Evolutionary conservation across 2,888 invertebrate species (phyloP).

Genomic region (Drosophila ustulata): DNA sequence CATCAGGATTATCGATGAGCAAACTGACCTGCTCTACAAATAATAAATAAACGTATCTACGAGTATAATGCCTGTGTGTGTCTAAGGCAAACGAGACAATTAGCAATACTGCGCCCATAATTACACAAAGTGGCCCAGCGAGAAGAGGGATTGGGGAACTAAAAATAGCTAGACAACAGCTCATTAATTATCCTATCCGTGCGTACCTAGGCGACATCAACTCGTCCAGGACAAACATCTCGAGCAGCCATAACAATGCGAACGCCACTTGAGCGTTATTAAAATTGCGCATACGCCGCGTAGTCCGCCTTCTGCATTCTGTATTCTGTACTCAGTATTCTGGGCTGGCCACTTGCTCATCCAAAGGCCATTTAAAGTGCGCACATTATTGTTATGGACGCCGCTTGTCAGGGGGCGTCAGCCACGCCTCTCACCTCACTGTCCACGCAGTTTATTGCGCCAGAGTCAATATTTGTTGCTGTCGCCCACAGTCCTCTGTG

Average conservation of each 20-base stretch:
- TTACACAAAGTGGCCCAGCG: constrained; percentile 40
- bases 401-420: constrained; percentile 27
- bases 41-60: constrained; percentile 8
- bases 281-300: constrained; percentile 73
- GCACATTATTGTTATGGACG: constrained; percentile 47
- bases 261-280: constrained; percentile 64
- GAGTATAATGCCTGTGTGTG: not conserved
- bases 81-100: constrained; percentile 14
- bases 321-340: not conserved
- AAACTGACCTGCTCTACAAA: constrained; percentile 44
- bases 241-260: constrained; percentile 38
- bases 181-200: constrained; percentile 67
- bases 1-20: constrained; percentile 5
- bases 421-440: not conserved
- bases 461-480: constrained; percentile 71
- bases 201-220: constrained; percentile 39
- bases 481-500: constrained; percentile 18
- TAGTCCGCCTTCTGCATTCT: constrained; percentile 1
- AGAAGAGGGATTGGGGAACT: not conserved
- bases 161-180: constrained; percentile 44
- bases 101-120: constrained; percentile 35
- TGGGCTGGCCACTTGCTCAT: constrained; percentile 42
- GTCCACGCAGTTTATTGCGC: constrained; percentile 64
- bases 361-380: constrained; percentile 69
- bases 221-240: constrained; percentile 22